Evolutionary conservation across 2,888 invertebrate genomes (phyloP), one percentile per base, ranked within the genome.

Genomic region (Disparrhopalites patrizii): DNA sequence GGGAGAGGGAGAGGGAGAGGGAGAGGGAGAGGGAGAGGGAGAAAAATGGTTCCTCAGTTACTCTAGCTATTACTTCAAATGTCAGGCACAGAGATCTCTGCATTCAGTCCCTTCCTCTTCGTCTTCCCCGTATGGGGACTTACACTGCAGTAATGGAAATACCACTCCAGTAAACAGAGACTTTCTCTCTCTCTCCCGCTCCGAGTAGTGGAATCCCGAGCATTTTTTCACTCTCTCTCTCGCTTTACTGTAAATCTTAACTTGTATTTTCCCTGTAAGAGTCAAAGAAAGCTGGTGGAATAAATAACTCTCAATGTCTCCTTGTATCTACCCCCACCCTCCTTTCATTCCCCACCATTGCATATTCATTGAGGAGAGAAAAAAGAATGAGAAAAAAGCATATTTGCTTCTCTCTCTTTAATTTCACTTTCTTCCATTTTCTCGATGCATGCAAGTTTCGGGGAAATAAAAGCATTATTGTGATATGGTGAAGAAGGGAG

Each of bases 61-160:
- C 62, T 62, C 56, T n/a, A n/a, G n/a, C n/a, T 55, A 55, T 66
- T 66, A 62, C 62, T 66, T 47, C 50, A 66, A 40, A 66, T 66
- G 66, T 66, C 66, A 66, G 62, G 62, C 62, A 62, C 66, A 66
- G 66, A 61, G 62, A 56, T 66, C 60, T 27, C 47, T 66, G n/a
- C n/a, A 55, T 61, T 66, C 61, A 54, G 60, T 51, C 57, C 40
- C 57, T 23, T 7, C 50, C 40, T 56, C 25, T 61, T 51, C 13
- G 23, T 33, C 31, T 31, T 18, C 54, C 28, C 15, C 18, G 10
- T 43, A n/a, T n/a, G n/a, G n/a, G n/a, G n/a, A n/a, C n/a, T n/a
- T n/a, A n/a, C n/a, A n/a, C 20, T 2, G 20, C 38, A 3, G 33
- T 36, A 38, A 31, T 30, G 33, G 33, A 55, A 30, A n/a, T n/a